Evolutionary conservation across 2,797 vertebrate genomes (phyloP).

Genomic region (Enteromius viviparus): DNA sequence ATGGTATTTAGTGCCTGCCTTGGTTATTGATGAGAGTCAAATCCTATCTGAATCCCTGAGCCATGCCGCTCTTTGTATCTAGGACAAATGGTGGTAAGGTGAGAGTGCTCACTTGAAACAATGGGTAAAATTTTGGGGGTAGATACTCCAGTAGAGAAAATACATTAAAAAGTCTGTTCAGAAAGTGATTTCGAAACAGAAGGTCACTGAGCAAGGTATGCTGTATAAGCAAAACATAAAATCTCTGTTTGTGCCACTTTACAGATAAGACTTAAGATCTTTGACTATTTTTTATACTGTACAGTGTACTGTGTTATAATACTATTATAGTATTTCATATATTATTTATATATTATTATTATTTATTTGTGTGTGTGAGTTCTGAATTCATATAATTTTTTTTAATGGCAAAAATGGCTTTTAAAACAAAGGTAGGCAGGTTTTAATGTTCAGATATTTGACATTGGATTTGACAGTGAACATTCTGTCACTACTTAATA

Average conservation of each 20-base stretch:
- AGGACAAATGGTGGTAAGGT: slow-evolving; percentile 49
- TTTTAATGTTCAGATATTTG: neutral
- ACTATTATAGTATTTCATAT: neutral
- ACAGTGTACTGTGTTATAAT: neutral
- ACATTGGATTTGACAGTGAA: neutral
- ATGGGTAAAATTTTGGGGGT: slow-evolving; percentile 26
- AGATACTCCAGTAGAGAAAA: slow-evolving; percentile 1
- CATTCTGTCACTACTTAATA: neutral
- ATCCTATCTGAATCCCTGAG: slow-evolving; percentile 64
- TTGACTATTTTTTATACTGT: neutral
- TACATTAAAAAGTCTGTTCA: neutral
- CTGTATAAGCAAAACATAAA: neutral
- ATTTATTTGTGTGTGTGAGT: neutral
- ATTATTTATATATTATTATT: neutral
- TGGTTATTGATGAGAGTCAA: slow-evolving; percentile 75
- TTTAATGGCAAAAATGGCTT: too few relatives aligned
- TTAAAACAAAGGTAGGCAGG: too few relatives aligned
- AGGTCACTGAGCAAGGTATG: neutral
- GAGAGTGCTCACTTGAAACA: slow-evolving; percentile 57
- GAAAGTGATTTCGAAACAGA: slow-evolving; percentile 3
- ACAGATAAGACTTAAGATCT: too few relatives aligned
- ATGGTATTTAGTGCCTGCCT: slow-evolving; percentile 56
- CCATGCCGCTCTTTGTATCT: slow-evolving; percentile 64
- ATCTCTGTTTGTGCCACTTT: neutral
- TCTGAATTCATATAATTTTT: neutral